Conservation (phyloP, 2,797 vertebrate genomes). For the Cryptoprocta ferox region DNA sequence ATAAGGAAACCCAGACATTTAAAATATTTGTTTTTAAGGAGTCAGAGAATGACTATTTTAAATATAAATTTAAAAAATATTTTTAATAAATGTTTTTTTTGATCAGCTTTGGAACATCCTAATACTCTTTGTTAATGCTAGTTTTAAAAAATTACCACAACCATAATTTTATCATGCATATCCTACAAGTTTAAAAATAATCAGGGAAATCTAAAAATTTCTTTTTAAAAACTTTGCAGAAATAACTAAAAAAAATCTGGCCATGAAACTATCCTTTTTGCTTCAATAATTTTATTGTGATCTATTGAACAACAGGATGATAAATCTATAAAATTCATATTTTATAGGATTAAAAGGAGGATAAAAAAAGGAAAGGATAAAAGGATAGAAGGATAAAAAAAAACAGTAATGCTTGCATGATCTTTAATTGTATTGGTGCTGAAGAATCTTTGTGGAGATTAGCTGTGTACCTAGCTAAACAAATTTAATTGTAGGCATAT, state of each 20-base stretch:
- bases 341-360: no score
- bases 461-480: not conserved
- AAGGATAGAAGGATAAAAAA: no score
- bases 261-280: not conserved
- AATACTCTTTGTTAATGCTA: not conserved
- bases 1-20: not conserved
- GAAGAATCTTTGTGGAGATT: not conserved
- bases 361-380: no score
- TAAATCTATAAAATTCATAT: constrained; percentile 54
- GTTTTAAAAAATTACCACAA: not conserved
- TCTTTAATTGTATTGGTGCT: constrained; percentile 28
- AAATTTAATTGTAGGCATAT: constrained; percentile 9
- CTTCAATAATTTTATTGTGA: constrained; percentile 52
- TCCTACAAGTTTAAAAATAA: not conserved
- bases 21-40: constrained; percentile 49
- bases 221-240: constrained; percentile 47
- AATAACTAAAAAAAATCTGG: constrained; percentile 53
- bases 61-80: not conserved
- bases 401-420: not conserved
- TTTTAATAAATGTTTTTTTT: constrained; percentile 5
- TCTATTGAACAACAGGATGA: constrained; percentile 25
- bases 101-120: not conserved
- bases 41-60: not conserved
- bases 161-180: not conserved
- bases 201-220: not conserved